Evolutionary conservation across 2,888 invertebrate genomes (phyloP).

Genomic region (Sabellastarte sp.): DNA sequence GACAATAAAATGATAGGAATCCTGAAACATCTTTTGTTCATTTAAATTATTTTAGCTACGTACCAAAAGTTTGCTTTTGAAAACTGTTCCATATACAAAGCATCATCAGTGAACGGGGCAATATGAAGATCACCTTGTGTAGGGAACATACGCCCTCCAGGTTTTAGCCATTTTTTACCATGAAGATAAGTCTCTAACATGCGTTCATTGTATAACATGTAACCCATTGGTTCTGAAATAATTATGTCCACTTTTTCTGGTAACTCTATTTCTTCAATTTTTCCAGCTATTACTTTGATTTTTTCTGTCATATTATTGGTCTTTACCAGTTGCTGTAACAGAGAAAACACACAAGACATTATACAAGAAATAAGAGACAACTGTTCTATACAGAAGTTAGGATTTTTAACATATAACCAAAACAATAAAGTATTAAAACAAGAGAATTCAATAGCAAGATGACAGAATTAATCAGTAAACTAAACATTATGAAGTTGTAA

Average conservation of each 20-base stretch:
- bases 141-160: conserved; percentile 88
- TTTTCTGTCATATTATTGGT: conserved; percentile 85
- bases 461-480: no score
- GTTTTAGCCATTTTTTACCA: conserved; percentile 95
- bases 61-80: conserved; percentile 98
- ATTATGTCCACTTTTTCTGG: conserved; percentile 96
- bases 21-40: no score
- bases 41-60: no score
- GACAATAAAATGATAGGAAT: no score
- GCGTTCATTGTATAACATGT: conserved; percentile 98
- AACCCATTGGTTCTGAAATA: conserved; percentile 99
- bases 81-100: conserved; percentile 95
- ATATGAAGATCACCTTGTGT: conserved; percentile 94
- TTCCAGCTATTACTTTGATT: conserved; percentile 91
- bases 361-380: no score
- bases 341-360: not conserved
- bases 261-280: conserved; percentile 95
- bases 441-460: no score
- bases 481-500: no score
- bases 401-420: no score
- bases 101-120: conserved; percentile 96
- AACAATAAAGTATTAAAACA: no score
- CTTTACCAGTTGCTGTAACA: conserved; percentile 73
- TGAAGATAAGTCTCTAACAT: conserved; percentile 99
- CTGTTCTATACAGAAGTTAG: no score